These are phyloP conservation scores for Idris sp. DNA, from an alignment of 1,140 invertebrate species.

Conservation along the genomic window DNA sequence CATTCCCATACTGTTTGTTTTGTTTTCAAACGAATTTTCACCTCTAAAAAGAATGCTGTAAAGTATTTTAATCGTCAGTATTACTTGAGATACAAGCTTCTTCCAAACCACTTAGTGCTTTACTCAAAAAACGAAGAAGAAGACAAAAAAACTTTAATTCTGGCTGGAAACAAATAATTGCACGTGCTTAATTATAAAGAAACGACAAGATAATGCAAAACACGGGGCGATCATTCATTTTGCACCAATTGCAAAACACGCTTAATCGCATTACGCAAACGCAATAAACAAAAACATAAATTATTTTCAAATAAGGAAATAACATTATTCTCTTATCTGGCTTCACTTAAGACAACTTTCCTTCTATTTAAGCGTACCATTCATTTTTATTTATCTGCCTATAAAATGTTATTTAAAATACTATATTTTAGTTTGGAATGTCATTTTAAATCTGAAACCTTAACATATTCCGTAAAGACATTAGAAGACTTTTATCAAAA, in stretches of 20 bases:
- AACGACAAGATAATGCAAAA: not conserved
- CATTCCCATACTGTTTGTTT: too few relatives aligned
- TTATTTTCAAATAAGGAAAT: slow-evolving; percentile 5
- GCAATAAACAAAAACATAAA: slow-evolving; percentile 13
- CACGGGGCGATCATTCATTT: not conserved
- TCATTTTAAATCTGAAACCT: slow-evolving; percentile 31
- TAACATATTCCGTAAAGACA: slow-evolving; percentile 47
- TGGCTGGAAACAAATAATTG: too few relatives aligned
- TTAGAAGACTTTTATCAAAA: slow-evolving; percentile 58
- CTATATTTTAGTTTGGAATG: slow-evolving; percentile 52
- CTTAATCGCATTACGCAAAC: slow-evolving; percentile 11
- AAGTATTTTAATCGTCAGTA: slow-evolving; percentile 14
- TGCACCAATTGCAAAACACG: slow-evolving; percentile 6
- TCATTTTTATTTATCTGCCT: slow-evolving; percentile 43
- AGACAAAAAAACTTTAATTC: too few relatives aligned
- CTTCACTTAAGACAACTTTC: slow-evolving; percentile 19
- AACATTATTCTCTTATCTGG: slow-evolving; percentile 26
- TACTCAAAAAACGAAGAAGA: not conserved
- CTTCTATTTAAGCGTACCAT: slow-evolving; percentile 8
- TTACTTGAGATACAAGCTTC: slow-evolving; percentile 5
- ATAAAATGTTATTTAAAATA: slow-evolving; percentile 55
- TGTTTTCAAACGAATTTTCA: slow-evolving; percentile 18
- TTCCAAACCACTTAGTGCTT: slow-evolving; percentile 5
- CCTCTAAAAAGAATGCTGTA: slow-evolving; percentile 8
- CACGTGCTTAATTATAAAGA: too few relatives aligned